Evolutionary conservation across 92 coral and sea anemone species (phyloP), one percentile per base, ranked within the genome.

Genomic region (Porites divaricata): DNA sequence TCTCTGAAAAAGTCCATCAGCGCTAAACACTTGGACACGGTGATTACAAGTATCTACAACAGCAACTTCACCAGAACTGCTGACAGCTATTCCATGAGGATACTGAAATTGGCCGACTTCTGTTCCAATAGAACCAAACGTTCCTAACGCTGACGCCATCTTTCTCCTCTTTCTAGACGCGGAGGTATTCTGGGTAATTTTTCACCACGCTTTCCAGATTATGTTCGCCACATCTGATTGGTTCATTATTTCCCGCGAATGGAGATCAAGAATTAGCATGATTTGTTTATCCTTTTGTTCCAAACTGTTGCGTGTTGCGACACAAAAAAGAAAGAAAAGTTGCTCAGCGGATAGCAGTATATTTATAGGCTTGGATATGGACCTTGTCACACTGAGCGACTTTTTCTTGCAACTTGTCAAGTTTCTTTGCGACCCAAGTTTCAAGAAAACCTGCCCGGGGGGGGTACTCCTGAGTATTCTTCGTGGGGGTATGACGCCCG

Each of bases 1-100:
- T 54, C 91, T 82, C 68, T 20, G 83, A 72, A 77, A 76, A 53
- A 75, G 54, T 63, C 91, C 91, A 63, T 88, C 87, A 9, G 63
- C 23, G 70, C n/a, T 74, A 77, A 88, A 88, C 22, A 88, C 50
- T 35, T 88, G 91, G 56, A 88, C 83, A 19, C 91, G 91, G 71
- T 88, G 86, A 76, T 76, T 81, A 63, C 86, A 77, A 66, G 86
- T 77, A 83, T 88, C 91, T 67, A 83, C 79, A n/a, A 88, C 91
- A 17, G 91, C 91, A n/a, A 88, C 88, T 82, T 82, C 84, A 64
- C 83, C 91, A 21, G 67, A 51, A 52, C 76, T 64, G 67, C 91
- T 88, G 49, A 88, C 88, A 8, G 91, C 83, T 45, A 88, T 68
- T 48, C 88, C 91, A 58, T 83, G 75, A 10, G 91, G 91, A 54